Conservation (phyloP, 2,797 vertebrate species). For the Sebastes vulpes region DNA sequence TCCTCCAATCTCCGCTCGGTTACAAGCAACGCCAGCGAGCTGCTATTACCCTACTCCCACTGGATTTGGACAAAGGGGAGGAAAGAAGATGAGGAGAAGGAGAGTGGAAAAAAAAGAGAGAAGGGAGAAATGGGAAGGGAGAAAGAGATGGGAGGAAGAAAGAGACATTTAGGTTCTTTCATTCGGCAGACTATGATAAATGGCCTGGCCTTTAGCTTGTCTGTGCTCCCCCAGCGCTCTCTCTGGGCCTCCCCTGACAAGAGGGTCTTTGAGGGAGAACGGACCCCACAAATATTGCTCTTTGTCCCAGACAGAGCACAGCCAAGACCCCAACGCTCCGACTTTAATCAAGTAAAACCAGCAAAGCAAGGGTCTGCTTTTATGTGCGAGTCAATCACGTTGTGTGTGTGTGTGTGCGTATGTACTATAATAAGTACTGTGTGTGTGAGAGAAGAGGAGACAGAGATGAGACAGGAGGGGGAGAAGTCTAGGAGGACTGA, state of each 20-base stretch:
- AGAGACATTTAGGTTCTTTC: slow-evolving; percentile 95
- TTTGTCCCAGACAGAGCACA: slow-evolving; percentile 80
- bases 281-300: slow-evolving; percentile 87
- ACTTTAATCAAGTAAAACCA: slow-evolving; percentile 86
- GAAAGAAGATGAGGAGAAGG: slow-evolving; percentile 67
- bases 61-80: slow-evolving; percentile 92
- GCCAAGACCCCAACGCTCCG: slow-evolving; percentile 76
- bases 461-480: slow-evolving; percentile 56
- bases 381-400: slow-evolving; percentile 74
- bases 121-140: slow-evolving; percentile 71
- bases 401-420: slow-evolving; percentile 40
- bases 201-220: slow-evolving; percentile 92
- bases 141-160: slow-evolving; percentile 84
- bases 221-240: slow-evolving; percentile 86
- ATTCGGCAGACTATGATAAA: slow-evolving; percentile 96
- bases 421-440: slow-evolving; percentile 5
- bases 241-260: slow-evolving; percentile 90
- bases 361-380: slow-evolving; percentile 78
- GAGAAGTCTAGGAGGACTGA: slow-evolving; percentile 67
- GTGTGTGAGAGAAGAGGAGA: slow-evolving; percentile 37
- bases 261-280: slow-evolving; percentile 83
- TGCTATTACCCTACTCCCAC: slow-evolving; percentile 81
- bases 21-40: slow-evolving; percentile 67
- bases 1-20: slow-evolving; percentile 80
- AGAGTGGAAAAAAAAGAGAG: slow-evolving; percentile 59